Conservation (phyloP, 2,888 invertebrate genomes). For the Oxyscelio sp. region DNA sequence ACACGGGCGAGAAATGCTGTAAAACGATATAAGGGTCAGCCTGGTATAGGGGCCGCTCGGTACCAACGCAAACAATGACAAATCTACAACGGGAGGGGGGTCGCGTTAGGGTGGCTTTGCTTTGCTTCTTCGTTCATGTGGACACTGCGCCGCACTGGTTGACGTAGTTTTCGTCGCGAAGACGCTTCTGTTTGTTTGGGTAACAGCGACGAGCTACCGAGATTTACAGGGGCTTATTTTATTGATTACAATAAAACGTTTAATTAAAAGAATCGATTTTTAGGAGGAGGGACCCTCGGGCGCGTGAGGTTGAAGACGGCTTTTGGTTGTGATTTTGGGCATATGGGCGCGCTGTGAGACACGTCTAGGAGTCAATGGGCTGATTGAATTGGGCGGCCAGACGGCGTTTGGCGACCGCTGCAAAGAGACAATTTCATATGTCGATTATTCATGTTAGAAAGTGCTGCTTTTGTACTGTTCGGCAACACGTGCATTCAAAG, state of each 20-base stretch:
- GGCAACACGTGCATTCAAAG: too few relatives aligned
- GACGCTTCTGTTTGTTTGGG: constrained; percentile 17
- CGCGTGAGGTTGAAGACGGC: too few relatives aligned
- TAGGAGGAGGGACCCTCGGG: constrained; percentile 43
- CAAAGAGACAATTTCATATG: too few relatives aligned
- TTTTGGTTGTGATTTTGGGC: too few relatives aligned
- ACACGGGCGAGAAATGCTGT: constrained; percentile 67
- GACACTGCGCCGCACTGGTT: too few relatives aligned
- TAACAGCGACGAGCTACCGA: constrained; percentile 69
- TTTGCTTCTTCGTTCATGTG: constrained; percentile 1
- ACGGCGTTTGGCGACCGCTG: constrained; percentile 87
- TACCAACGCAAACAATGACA: constrained; percentile 41
- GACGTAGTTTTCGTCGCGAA: background rate
- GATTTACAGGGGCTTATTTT: constrained; percentile 57
- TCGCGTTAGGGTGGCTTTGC: constrained; percentile 22
- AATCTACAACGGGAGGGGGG: constrained; percentile 36
- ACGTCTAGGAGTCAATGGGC: constrained; percentile 80
- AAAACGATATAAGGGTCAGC: constrained; percentile 45
- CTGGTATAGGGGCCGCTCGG: constrained; percentile 58
- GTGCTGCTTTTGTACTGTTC: too few relatives aligned
- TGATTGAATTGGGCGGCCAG: constrained; percentile 89
- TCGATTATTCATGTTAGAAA: too few relatives aligned
- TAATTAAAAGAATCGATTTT: constrained; percentile 48
- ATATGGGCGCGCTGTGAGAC: too few relatives aligned
- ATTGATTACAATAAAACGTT: constrained; percentile 72